phyloP scores from a whole-genome alignment of 2,888 invertebrate genomes.

The Lasioglossum marginatum region DNA sequence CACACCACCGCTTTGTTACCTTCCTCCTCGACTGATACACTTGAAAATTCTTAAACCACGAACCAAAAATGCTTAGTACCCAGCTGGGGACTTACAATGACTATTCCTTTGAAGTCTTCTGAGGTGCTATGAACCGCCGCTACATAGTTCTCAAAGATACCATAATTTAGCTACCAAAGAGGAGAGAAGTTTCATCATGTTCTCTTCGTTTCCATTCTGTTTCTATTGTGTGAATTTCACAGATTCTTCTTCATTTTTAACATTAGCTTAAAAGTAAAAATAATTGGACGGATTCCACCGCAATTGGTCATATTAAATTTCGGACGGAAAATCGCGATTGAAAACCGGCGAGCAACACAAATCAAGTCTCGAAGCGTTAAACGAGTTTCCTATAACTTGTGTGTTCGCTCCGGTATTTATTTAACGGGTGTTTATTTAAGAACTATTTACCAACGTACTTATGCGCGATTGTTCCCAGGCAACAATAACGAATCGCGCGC shows the following conservation, averaged over 20 bases:
- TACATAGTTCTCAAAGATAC: not conserved
- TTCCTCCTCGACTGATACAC: not conserved
- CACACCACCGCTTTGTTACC: not conserved
- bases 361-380: not conserved
- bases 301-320: not conserved
- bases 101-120: not conserved
- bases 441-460: not conserved
- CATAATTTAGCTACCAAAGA: not conserved
- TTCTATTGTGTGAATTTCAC: not conserved
- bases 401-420: not conserved
- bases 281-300: not conserved
- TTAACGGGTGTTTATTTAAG: not conserved
- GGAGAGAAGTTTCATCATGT: not conserved
- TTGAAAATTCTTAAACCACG: not conserved
- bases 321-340: not conserved
- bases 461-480: not conserved
- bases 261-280: no score
- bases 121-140: not conserved
- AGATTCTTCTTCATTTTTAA: not conserved
- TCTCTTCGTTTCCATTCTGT: not conserved
- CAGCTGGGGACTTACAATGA: not conserved
- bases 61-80: not conserved
- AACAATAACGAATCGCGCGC: not conserved
- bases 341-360: not conserved
- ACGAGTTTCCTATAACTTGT: conserved; percentile 1